Conservation (phyloP, 2,113 vertebrate genomes). For the Noturus placidus region DNA sequence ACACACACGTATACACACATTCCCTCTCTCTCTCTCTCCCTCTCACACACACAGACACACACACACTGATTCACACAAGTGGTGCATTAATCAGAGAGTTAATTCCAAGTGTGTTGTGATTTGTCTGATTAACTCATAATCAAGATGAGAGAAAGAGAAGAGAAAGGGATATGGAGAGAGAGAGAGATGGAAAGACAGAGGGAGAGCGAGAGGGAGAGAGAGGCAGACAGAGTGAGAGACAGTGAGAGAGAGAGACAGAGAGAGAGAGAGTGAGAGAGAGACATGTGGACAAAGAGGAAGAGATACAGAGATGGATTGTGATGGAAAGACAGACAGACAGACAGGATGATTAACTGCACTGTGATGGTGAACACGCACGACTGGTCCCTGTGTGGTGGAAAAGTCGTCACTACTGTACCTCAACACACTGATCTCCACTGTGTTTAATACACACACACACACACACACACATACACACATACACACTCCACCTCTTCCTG, state of each 20-base stretch:
- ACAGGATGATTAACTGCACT: no score
- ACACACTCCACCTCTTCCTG: constrained; percentile 23
- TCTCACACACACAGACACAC: constrained; percentile 7
- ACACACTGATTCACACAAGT: neutral
- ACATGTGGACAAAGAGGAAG: no score
- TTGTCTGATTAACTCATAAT: constrained; percentile 46
- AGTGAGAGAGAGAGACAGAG: neutral
- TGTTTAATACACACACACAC: neutral
- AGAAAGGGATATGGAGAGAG: neutral
- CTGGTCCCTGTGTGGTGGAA: neutral
- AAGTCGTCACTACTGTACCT: neutral
- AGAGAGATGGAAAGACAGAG: no score
- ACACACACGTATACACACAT: no score
- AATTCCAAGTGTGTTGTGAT: constrained; percentile 46
- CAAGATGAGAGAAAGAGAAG: neutral
- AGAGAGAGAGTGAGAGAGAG: no score
- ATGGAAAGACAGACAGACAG: no score
- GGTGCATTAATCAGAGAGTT: constrained; percentile 41
- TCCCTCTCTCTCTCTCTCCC: no score
- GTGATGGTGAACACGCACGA: neutral
- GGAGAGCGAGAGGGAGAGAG: neutral
- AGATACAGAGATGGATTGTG: no score
- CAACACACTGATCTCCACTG: neutral
- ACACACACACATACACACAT: constrained; percentile 3
- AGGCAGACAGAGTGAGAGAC: neutral